phyloP scores from a whole-genome alignment of 2,888 invertebrate genomes.

The Drosophila kuntzei region DNA sequence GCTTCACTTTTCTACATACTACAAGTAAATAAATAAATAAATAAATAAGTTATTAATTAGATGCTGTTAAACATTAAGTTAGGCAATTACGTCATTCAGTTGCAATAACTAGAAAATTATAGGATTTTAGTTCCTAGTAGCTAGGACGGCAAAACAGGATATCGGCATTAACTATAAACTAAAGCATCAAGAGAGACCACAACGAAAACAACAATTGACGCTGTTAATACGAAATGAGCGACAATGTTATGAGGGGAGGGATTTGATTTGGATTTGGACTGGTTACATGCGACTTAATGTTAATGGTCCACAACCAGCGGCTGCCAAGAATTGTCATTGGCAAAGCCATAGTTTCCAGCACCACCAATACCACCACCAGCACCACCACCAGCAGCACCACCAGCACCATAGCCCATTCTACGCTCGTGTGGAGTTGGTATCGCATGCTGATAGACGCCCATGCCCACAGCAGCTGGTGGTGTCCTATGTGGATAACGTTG shows the following conservation, averaged over 20 bases:
- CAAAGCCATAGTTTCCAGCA: constrained; percentile 48
- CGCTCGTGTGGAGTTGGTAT: constrained; percentile 69
- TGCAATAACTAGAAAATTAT: constrained; percentile 51
- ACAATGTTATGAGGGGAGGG: constrained; percentile 39
- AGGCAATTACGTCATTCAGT: constrained; percentile 47
- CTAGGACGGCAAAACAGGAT: constrained; percentile 43
- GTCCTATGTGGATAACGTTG: constrained; percentile 46
- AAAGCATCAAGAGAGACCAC: constrained; percentile 39
- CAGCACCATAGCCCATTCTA: constrained; percentile 77
- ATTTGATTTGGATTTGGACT: not conserved
- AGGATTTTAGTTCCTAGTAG: constrained; percentile 29
- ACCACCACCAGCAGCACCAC: constrained; percentile 42
- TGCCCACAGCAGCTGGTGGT: constrained; percentile 26
- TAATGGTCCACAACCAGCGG: constrained; percentile 78
- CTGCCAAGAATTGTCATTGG: constrained; percentile 79
- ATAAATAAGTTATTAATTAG: constrained; percentile 42
- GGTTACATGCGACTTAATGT: constrained; percentile 59
- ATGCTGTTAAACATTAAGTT: constrained; percentile 52
- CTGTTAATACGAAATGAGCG: constrained; percentile 50
- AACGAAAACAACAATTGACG: constrained; percentile 20
- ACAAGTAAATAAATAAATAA: constrained; percentile 63
- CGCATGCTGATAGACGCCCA: constrained; percentile 53
- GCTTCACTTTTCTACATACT: constrained; percentile 54
- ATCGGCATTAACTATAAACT: constrained; percentile 45
- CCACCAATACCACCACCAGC: constrained; percentile 48